Evolutionary conservation across 2,888 invertebrate genomes (phyloP), one percentile per base, ranked within the genome.

Genomic region (Habrosyne pyritoides): DNA sequence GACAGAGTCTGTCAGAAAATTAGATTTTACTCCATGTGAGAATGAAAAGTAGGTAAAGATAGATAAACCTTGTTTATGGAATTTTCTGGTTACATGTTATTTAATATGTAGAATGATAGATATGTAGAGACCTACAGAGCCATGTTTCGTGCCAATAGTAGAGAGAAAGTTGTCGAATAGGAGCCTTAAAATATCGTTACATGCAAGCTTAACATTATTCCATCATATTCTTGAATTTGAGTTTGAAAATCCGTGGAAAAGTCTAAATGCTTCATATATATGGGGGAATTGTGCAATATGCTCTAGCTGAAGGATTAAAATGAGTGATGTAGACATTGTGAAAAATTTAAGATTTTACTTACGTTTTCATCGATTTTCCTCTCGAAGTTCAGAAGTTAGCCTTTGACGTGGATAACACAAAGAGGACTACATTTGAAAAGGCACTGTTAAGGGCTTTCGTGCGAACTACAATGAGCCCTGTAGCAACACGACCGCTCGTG

Each of bases 341-440:
- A 57, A 48, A 56, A 54, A 5, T 33, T n/a, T 49, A 18, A 55
- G 51, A 58, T 53, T 48, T 33, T 60, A 91, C 92, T 91, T 77
- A 92, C 92, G 81, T 87, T 87, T 84, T 79, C 92, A 92, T 92
- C 75, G 86, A 89, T 89, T 90, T 89, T 88, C 81, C 86, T 87
- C 86, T 86, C 83, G 84, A 82, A 84, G 66, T 83, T 82, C 79
- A 77, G 75, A 80, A 82, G 72, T 63, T 81, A 77, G 82, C 81
- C 79, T 86, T 85, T 83, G 73, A 78, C 70, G 75, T 86, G 65
- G 68, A 71, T 69, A 80, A 73, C 80, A 84, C 88, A 73, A 86
- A 88, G 73, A 81, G 83, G 93, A 91, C 93, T 93, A 93, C 93
- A 93, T 93, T 92, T 90, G 93, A 93, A 90, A 79, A 79, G 84